These are phyloP conservation scores for Nephrocerus scutellatus DNA, from an alignment of 2,888 invertebrate species.

Conservation along the genomic window DNA sequence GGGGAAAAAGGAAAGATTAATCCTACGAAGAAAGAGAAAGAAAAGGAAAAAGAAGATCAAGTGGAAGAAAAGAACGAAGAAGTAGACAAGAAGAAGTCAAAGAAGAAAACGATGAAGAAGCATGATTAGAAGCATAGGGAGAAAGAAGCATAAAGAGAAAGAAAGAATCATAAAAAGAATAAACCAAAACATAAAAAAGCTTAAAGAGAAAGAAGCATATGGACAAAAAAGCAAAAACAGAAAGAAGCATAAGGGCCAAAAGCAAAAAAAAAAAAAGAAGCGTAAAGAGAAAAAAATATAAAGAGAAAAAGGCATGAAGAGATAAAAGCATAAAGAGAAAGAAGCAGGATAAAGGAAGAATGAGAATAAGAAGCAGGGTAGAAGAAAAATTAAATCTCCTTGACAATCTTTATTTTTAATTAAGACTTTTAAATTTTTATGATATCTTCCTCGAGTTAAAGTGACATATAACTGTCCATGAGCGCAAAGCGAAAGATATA, in stretches of 20 bases:
- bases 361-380: too few species aligned
- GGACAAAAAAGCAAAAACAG: not conserved
- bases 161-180: not conserved
- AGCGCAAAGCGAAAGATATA: too few species aligned
- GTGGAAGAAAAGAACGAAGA: not conserved
- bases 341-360: not conserved
- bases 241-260: not conserved
- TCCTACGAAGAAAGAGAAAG: not conserved
- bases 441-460: too few species aligned
- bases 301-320: not conserved
- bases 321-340: not conserved
- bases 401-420: too few species aligned
- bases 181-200: not conserved
- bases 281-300: not conserved
- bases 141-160: not conserved
- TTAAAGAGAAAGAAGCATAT: not conserved
- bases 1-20: not conserved
- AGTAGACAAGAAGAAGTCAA: not conserved
- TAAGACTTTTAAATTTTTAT: too few species aligned
- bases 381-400: too few species aligned
- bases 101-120: not conserved
- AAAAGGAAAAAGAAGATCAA: not conserved
- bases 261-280: not conserved
- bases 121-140: not conserved
- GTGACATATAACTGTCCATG: too few species aligned